Evolutionary conservation across 92 coral and sea anemone genomes (phyloP), one percentile per base, ranked within the genome.

Genomic region (Phymanthus crucifer): DNA sequence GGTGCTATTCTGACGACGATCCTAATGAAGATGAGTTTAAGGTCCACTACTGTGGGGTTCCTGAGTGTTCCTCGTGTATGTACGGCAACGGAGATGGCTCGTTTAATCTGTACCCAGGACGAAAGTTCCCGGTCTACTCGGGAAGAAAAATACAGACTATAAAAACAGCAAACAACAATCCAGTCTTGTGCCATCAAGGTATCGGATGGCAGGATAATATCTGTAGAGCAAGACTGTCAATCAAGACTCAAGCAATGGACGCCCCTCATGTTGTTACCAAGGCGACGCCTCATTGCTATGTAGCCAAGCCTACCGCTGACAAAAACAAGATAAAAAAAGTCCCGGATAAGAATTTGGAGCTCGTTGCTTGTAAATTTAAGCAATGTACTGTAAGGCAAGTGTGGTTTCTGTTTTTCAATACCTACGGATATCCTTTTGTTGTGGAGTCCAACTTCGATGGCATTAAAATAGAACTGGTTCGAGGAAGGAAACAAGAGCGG

Each of bases 351-450:
- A 80, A 82, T 66, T 71, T 91, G 27, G 91, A 93, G 61, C 48
- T 88, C 13, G 92, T 76, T 3, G 83, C 82, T 23, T 96, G 99
- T 40, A 86, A 92, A 47, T 66, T 96, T 40, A 84, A 83, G 26
- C 99, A 96, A 72, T 96, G 99, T 66, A 96, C 98, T 2, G 94
- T 96, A 6, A 84, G 98, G 38, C 92, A 89, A 35, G 99, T 96
- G 8, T 96, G 99, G 99, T 96, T 96, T 46, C 68, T 96, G 34
- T 91, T 96, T 75, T 87, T 90, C 37, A 77, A 83, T 70, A 86
- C 91, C 2, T 85, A 83, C 69, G 98, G 91, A 0, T 61, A 87
- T 32, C 91, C 97, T 10, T 84, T 90, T 71, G 71, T 91, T 3
- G 74, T 70, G 29, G 87, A 88, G 32, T 86, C 89, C 14, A 93